phyloP scores from a whole-genome alignment of 2,113 vertebrate genomes.

The Circaetus cinerascens region DNA sequence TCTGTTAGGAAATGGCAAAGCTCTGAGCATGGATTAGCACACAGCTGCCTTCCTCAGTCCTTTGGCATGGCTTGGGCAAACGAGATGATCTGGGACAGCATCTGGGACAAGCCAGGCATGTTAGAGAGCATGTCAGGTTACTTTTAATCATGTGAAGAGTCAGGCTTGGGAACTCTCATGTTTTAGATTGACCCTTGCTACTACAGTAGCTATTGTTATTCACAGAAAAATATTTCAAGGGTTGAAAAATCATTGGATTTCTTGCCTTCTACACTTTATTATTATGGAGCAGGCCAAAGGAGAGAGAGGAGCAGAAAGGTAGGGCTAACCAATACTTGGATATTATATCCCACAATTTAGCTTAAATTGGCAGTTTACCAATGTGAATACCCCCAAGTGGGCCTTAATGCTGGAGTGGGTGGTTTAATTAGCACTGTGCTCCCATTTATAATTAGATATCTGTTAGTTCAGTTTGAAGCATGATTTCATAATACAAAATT shows the following conservation, averaged over 20 bases:
- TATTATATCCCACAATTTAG: conserved; percentile 36
- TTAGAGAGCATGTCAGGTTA: background rate
- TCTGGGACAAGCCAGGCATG: background rate
- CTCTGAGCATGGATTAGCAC: background rate
- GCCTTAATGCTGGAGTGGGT: conserved; percentile 64
- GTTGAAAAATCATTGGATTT: background rate
- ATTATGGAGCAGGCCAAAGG: background rate
- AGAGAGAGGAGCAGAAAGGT: background rate
- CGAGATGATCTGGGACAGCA: background rate
- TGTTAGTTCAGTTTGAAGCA: conserved; percentile 65
- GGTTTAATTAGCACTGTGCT: conserved; percentile 72
- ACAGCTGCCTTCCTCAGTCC: background rate
- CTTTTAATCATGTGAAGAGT: background rate
- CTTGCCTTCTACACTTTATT: background rate
- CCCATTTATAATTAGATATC: conserved; percentile 70
- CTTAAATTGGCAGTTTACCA: conserved; percentile 66
- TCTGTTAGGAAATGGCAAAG: background rate
- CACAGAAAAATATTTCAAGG: background rate
- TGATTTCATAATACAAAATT: conserved; percentile 72
- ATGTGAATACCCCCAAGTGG: conserved; percentile 53
- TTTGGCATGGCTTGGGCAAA: background rate
- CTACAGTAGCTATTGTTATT: background rate
- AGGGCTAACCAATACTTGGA: background rate
- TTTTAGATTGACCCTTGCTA: background rate
- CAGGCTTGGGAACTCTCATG: background rate